These are phyloP conservation scores for Apis florea DNA, from an alignment of 1,140 invertebrate species.

Conservation along the genomic window DNA sequence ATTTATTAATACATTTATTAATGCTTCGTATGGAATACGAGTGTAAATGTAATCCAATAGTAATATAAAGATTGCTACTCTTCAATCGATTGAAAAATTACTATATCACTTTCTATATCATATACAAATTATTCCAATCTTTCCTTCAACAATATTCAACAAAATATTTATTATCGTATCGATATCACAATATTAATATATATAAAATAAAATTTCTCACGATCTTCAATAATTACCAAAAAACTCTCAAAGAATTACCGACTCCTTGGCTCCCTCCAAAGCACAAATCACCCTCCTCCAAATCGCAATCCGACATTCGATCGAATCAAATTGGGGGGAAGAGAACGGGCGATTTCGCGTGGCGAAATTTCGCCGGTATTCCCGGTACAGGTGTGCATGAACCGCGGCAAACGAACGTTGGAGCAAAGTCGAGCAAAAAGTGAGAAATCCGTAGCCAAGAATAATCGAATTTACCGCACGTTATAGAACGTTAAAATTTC, in stretches of 20 bases:
- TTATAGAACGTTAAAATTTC: conserved; percentile 63
- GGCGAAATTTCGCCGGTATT: conserved; percentile 40
- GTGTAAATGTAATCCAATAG: not conserved
- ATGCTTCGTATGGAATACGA: not conserved
- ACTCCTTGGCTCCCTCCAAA: too few relatives aligned
- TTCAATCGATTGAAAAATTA: too few relatives aligned
- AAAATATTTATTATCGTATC: too few relatives aligned
- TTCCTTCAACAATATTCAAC: too few relatives aligned
- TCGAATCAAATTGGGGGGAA: not conserved
- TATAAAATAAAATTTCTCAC: too few relatives aligned
- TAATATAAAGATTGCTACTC: not conserved
- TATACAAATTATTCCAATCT: too few relatives aligned
- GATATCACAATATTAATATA: too few relatives aligned
- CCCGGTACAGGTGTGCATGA: conserved; percentile 36
- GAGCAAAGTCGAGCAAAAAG: conserved; percentile 56
- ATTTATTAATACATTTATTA: conserved; percentile 7
- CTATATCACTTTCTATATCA: too few relatives aligned
- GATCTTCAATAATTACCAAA: too few relatives aligned
- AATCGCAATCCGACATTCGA: not conserved
- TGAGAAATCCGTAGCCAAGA: conserved; percentile 60
- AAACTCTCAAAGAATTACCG: too few relatives aligned
- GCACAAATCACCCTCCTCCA: too few relatives aligned
- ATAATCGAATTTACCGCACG: conserved; percentile 65
- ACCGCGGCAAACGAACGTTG: conserved; percentile 48
- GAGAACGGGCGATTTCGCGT: conserved; percentile 16